Percentiles rank a stretch among this genome's conserved stretches.
These are phyloP conservation scores for Stylophora pistillata DNA, from an alignment of 64 coral and sea anemone genomes.

Conservation along the genomic window DNA sequence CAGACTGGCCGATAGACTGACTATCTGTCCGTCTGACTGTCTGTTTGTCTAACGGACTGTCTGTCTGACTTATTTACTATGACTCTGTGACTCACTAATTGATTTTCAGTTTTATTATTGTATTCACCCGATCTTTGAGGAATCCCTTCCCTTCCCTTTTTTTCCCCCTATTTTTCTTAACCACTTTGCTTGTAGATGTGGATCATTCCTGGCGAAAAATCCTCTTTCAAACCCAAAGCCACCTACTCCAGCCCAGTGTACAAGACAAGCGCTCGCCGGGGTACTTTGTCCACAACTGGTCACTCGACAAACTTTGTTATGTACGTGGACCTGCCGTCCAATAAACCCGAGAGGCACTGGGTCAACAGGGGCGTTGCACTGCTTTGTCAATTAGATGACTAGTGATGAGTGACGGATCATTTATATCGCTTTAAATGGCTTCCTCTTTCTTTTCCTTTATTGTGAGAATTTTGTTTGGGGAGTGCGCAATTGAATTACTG, in stretches of 20 bases:
- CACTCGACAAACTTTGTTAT: conserved; percentile 99
- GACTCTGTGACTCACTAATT: background rate
- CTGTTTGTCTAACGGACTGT: background rate
- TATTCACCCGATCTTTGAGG: background rate
- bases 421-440: background rate
- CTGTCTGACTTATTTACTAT: too few relatives aligned
- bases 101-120: background rate
- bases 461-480: background rate
- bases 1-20: background rate
- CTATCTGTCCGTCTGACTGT: background rate
- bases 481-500: background rate
- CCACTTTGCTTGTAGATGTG: conserved; percentile 63
- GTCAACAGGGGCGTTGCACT: conserved; percentile 96
- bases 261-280: conserved; percentile 94
- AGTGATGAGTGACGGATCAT: background rate
- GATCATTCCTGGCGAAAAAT: conserved; percentile 93
- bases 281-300: conserved; percentile 94
- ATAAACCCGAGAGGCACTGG: conserved; percentile 91
- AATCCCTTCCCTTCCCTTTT: background rate
- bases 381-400: conserved; percentile 95
- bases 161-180: conserved; percentile 50
- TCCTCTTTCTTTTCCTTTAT: background rate
- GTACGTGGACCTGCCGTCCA: conserved; percentile 87
- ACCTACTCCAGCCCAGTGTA: conserved; percentile 93
- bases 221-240: conserved; percentile 85